These are phyloP conservation scores for Heliangelus exortis DNA, from an alignment of 2,797 vertebrate species.

Conservation along the genomic window DNA sequence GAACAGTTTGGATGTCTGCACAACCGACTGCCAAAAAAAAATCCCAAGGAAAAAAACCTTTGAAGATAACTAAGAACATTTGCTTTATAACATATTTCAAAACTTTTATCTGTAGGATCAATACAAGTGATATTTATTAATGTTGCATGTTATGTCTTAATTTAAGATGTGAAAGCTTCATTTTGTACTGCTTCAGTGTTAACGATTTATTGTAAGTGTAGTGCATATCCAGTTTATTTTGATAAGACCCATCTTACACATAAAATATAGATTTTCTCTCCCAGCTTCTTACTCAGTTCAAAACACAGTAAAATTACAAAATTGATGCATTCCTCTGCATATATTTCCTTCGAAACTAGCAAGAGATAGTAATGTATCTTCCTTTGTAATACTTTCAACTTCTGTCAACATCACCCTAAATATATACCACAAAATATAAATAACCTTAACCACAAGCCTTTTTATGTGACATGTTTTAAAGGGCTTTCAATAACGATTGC, in stretches of 20 bases:
- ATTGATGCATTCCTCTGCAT: neutral
- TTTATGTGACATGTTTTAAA: neutral
- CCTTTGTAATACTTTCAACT: neutral
- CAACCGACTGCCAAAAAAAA: neutral
- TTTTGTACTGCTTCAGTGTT: neutral
- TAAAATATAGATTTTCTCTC: neutral
- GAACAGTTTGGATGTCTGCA: neutral
- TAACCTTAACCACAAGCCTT: neutral
- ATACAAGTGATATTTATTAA: neutral
- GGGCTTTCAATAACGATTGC: neutral
- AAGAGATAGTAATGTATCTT: neutral
- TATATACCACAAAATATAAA: neutral
- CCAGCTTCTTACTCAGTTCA: neutral
- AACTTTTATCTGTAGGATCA: neutral
- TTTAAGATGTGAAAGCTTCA: neutral
- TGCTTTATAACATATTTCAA: slow-evolving; percentile 15
- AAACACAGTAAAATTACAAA: neutral
- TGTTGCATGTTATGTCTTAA: neutral
- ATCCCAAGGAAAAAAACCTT: neutral
- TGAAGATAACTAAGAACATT: slow-evolving; percentile 14
- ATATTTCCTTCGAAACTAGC: neutral
- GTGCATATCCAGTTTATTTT: neutral
- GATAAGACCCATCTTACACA: neutral
- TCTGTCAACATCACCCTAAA: neutral
- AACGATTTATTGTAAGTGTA: neutral